Conservation (phyloP, 2,113 vertebrate species). For the Lates calcarifer region DNA sequence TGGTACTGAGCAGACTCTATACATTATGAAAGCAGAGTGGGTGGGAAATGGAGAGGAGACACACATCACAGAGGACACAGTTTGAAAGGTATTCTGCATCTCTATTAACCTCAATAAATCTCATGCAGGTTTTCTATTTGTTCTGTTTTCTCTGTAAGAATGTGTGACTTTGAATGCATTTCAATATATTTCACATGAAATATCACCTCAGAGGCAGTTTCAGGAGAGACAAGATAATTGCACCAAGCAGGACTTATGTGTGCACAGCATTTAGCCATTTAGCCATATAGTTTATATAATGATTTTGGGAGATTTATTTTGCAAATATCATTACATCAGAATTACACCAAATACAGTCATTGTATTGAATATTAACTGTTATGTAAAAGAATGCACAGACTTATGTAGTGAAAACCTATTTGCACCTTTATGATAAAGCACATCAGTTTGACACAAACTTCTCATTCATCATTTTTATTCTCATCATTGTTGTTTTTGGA, state of each 20-base stretch:
- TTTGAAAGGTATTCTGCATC: slow-evolving; percentile 15
- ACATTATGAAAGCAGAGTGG: slow-evolving; percentile 29
- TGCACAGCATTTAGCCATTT: not conserved
- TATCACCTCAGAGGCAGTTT: not conserved
- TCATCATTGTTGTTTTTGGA: no score
- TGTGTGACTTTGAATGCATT: not conserved
- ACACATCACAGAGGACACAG: not conserved
- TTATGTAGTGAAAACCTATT: no score
- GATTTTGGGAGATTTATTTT: no score
- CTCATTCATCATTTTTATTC: no score
- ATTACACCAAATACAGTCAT: no score
- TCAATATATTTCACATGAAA: no score
- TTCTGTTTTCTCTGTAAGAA: not conserved
- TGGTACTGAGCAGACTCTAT: not conserved
- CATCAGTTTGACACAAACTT: no score
- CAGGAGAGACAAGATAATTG: not conserved
- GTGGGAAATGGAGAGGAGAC: slow-evolving; percentile 14
- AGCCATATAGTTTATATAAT: no score
- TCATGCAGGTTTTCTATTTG: not conserved
- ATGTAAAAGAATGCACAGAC: no score
- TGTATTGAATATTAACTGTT: no score
- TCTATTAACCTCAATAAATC: slow-evolving; percentile 10
- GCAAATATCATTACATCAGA: no score
- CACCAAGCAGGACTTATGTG: not conserved
- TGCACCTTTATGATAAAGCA: no score